These are phyloP conservation scores for Clitarchus hookeri DNA, from an alignment of 2,888 invertebrate genomes.

Conservation along the genomic window DNA sequence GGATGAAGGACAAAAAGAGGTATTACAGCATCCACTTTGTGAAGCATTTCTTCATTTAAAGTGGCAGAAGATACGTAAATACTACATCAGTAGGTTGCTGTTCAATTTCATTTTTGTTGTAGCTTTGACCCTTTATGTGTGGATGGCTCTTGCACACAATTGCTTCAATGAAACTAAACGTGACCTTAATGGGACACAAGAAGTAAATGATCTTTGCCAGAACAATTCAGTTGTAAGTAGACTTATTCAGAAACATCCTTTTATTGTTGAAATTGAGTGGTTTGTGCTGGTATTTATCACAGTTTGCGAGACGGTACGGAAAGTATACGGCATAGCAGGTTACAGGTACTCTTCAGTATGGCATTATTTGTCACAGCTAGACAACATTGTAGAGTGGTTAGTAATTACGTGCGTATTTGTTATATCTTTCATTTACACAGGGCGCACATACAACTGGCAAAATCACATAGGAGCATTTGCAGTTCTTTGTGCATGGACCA, in stretches of 20 bases:
- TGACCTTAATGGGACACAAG: slow-evolving; percentile 57
- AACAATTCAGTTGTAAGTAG: slow-evolving; percentile 79
- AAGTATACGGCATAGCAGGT: slow-evolving; percentile 80
- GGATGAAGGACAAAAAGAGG: slow-evolving; percentile 86
- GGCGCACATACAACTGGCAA: slow-evolving; percentile 79
- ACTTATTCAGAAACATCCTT: slow-evolving; percentile 73
- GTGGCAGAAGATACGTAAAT: slow-evolving; percentile 89
- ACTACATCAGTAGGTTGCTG: slow-evolving; percentile 78
- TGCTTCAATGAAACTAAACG: slow-evolving; percentile 60
- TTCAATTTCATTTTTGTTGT: slow-evolving; percentile 80
- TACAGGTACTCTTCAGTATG: slow-evolving; percentile 82
- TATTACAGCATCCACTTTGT: slow-evolving; percentile 82
- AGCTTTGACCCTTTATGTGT: slow-evolving; percentile 78
- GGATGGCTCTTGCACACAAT: slow-evolving; percentile 81
- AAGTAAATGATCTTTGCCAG: slow-evolving; percentile 71
- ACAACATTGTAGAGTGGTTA: slow-evolving; percentile 87
- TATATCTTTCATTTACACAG: slow-evolving; percentile 80
- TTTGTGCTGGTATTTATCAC: slow-evolving; percentile 79
- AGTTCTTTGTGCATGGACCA: slow-evolving; percentile 84
- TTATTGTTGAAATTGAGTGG: slow-evolving; percentile 82
- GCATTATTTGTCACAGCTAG: slow-evolving; percentile 81
- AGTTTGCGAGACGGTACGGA: slow-evolving; percentile 77
- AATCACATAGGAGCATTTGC: slow-evolving; percentile 87
- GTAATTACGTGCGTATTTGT: slow-evolving; percentile 83
- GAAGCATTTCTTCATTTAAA: slow-evolving; percentile 86